A percentile compares a stretch with the other conserved stretches of the same genome.
phyloP scores from a whole-genome alignment of 2,113 vertebrate species.

The Pterophyllum scalare region DNA sequence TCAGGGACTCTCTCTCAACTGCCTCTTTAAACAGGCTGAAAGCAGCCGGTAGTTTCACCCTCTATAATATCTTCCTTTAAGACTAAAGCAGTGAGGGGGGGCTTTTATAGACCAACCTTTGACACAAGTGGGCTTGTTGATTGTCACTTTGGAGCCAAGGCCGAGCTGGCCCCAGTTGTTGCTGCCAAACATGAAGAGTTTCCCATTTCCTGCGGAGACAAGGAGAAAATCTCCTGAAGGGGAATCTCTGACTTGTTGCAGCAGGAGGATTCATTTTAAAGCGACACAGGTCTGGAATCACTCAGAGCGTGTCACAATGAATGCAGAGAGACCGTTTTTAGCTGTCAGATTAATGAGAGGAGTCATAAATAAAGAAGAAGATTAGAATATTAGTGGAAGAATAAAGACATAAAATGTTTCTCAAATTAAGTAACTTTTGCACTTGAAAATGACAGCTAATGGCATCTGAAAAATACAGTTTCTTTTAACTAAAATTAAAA shows the following conservation, averaged over 20 bases:
- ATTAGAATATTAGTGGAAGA: too few species aligned
- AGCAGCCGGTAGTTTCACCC: constrained; percentile 49
- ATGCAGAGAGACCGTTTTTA: neutral
- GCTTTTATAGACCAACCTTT: constrained; percentile 85
- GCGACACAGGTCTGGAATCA: neutral
- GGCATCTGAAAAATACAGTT: neutral
- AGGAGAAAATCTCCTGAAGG: neutral
- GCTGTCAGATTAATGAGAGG: too few species aligned
- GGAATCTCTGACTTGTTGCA: neutral
- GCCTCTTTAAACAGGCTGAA: neutral
- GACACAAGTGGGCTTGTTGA: constrained; percentile 92
- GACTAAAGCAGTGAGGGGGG: neutral
- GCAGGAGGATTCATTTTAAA: neutral
- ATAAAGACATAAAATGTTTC: neutral
- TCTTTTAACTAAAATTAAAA: neutral
- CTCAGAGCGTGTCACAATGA: neutral
- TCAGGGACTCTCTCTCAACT: neutral
- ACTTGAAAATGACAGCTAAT: neutral
- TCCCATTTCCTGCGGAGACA: constrained; percentile 87
- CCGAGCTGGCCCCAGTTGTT: constrained; percentile 98
- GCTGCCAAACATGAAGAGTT: constrained; percentile 95
- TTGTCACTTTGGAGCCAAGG: constrained; percentile 86
- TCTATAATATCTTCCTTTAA: neutral
- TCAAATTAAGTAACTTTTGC: neutral
- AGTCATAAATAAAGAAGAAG: too few species aligned